Base-by-base conservation (phyloP, 2,888 invertebrate species). In the Elmis aenea region DNA sequence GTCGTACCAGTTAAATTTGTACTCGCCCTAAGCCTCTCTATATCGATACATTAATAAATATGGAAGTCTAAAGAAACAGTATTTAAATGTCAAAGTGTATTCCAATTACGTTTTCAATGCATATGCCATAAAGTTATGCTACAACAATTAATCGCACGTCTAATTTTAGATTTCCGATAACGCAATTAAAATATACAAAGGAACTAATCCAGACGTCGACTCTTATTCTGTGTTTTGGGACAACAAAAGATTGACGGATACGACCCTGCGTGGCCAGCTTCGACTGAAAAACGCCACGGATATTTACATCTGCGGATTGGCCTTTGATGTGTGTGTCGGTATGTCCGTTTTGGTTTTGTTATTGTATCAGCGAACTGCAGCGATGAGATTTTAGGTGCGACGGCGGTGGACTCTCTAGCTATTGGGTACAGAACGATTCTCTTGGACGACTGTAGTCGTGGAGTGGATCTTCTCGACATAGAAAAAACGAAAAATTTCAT, bases 181-280 rank as follows among this genome's bases (percentile, higher is more conserved):
- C 37, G 82, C 84, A 2, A 76, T 86, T 28, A 85, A 87, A 63
- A 81, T 92, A 31, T 87, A 88, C 69, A 92, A 92, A 65, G 96
- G 96, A 22, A 90, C 87, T 1, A 88, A 93, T 68, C 85, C 95
- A 0, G 90, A 93, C 51, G 88, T 96, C 36, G 97, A 97, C 68
- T 93, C 94, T 1, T 97, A 97, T 69, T 95, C 95, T 0, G 96
- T 94, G 26, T 97, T 97, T 74, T 94, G 92, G 89, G 96, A 97
- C 71, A 97, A 97, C 70, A 88, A 89, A 69, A 91, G 90, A 67
- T 71, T 88, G 42, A 84, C 86, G 1, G 84, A 91, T 63, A 95
- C 95, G 3, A 83, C 84, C 6, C 73, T 96, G 25, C 82, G 84
- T 59, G 77, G 81, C 5, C 85, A 91, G 61, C 74, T 96, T 38